Percentiles rank a stretch among this genome's conserved stretches.
These are phyloP conservation scores for Syngnathus acus DNA, from an alignment of 2,797 vertebrate genomes.

Conservation along the genomic window DNA sequence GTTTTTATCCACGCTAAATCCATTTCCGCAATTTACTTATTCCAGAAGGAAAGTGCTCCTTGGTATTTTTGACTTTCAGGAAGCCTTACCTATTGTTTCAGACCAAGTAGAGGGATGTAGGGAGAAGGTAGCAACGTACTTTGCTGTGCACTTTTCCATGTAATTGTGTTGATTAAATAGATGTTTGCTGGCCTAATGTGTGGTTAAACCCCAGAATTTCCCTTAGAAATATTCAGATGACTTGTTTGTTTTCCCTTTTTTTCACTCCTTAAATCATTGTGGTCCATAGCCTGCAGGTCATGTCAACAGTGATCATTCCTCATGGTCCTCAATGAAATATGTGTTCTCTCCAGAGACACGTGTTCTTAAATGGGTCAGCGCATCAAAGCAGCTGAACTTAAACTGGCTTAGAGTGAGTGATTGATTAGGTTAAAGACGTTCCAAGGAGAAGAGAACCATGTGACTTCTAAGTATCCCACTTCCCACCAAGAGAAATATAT, in stretches of 20 bases:
- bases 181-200: conserved; percentile 9
- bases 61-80: conserved; percentile 62
- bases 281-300: conserved; percentile 12
- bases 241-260: neutral
- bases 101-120: conserved; percentile 25
- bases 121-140: conserved; percentile 26
- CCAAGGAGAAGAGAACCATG: conserved; percentile 22
- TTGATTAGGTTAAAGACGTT: conserved; percentile 39
- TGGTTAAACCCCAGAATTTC: neutral
- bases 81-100: conserved; percentile 63
- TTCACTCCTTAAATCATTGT: neutral
- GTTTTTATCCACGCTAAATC: no score
- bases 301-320: conserved; percentile 10
- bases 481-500: neutral
- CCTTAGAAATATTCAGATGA: neutral
- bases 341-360: conserved; percentile 21
- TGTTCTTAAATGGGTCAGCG: conserved; percentile 51
- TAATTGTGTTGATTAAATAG: neutral
- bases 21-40: conserved; percentile 3
- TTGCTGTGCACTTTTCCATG: neutral
- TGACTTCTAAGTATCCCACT: conserved; percentile 1
- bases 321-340: conserved; percentile 4
- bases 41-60: conserved; percentile 53
- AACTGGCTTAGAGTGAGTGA: conserved; percentile 48
- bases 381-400: conserved; percentile 36